Evolutionary conservation across 2,888 invertebrate species (phyloP).

Genomic region (Watsonalla binaria): DNA sequence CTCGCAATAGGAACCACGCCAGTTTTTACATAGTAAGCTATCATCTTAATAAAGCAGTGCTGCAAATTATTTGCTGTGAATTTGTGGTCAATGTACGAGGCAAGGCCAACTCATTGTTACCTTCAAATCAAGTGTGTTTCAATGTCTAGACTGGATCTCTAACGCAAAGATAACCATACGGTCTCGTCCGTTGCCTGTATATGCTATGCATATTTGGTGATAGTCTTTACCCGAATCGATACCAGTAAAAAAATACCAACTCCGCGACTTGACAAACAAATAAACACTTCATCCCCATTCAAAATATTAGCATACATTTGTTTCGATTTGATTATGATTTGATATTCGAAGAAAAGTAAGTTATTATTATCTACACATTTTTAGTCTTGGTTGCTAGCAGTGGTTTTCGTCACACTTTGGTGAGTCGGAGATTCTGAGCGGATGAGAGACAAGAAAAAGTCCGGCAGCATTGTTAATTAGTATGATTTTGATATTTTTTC

Average conservation of each 20-base stretch:
- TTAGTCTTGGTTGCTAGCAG: constrained; percentile 39
- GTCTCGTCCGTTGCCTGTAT: neutral
- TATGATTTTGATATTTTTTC: constrained; percentile 48
- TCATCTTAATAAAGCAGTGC: constrained; percentile 56
- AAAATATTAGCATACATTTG: constrained; percentile 2
- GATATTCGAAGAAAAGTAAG: too few relatives aligned
- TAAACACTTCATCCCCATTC: constrained; percentile 1
- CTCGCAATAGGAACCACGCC: constrained; percentile 39
- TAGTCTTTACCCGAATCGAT: neutral
- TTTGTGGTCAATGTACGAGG: constrained; percentile 50
- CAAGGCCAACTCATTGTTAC: constrained; percentile 52
- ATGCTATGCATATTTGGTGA: neutral
- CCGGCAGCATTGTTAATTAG: constrained; percentile 52
- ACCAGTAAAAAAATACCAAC: neutral
- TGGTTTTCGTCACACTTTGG: constrained; percentile 39
- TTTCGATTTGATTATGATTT: too few relatives aligned
- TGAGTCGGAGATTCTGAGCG: constrained; percentile 40
- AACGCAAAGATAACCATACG: neutral
- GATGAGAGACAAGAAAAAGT: constrained; percentile 42
- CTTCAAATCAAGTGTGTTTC: constrained; percentile 19
- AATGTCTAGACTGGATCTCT: neutral
- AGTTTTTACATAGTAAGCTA: constrained; percentile 42
- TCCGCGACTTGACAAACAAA: too few relatives aligned
- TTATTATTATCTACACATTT: constrained; percentile 54
- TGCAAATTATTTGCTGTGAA: constrained; percentile 52